A percentile compares a stretch with the other conserved stretches of the same genome.
These are phyloP conservation scores for Oncorhynchus mykiss DNA, from an alignment of 2,113 vertebrate species.

Conservation along the genomic window DNA sequence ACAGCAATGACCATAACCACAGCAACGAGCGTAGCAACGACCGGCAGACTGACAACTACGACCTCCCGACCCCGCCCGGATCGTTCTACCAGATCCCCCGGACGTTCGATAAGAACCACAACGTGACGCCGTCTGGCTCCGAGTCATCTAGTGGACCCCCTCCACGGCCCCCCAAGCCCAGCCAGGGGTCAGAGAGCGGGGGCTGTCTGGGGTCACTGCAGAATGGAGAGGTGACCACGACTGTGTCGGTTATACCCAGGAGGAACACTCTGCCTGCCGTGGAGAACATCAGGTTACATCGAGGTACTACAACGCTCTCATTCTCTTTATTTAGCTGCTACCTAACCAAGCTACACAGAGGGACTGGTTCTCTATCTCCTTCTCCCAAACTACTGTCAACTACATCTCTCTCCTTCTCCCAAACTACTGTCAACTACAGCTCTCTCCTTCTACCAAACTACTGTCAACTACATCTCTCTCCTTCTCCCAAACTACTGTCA, in stretches of 20 bases:
- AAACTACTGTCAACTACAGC: too few relatives aligned
- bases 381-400: background rate
- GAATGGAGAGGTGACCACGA: conserved; percentile 69
- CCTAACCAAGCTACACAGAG: too few relatives aligned
- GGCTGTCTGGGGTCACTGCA: conserved; percentile 82
- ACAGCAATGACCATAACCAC: conserved; percentile 58
- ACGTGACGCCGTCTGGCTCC: conserved; percentile 76
- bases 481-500: too few relatives aligned
- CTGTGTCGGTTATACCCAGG: conserved; percentile 85
- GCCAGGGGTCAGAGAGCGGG: conserved; percentile 80
- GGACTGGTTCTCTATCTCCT: background rate
- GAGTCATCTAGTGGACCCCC: conserved; percentile 74
- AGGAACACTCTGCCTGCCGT: conserved; percentile 94
- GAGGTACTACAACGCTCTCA: conserved; percentile 75
- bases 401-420: too few relatives aligned
- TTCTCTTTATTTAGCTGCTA: background rate
- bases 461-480: too few relatives aligned
- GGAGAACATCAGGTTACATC: conserved; percentile 90
- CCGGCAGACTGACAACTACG: conserved; percentile 83
- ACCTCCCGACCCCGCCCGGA: conserved; percentile 81
- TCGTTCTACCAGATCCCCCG: conserved; percentile 94
- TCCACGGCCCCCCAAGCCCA: conserved; percentile 90
- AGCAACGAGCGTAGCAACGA: conserved; percentile 40
- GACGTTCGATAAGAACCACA: conserved; percentile 97
- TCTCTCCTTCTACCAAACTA: too few relatives aligned